A percentile compares a stretch with the other conserved stretches of the same genome.
Conservation (phyloP, 2,113 vertebrate species). For the Albula goreensis region DNA sequence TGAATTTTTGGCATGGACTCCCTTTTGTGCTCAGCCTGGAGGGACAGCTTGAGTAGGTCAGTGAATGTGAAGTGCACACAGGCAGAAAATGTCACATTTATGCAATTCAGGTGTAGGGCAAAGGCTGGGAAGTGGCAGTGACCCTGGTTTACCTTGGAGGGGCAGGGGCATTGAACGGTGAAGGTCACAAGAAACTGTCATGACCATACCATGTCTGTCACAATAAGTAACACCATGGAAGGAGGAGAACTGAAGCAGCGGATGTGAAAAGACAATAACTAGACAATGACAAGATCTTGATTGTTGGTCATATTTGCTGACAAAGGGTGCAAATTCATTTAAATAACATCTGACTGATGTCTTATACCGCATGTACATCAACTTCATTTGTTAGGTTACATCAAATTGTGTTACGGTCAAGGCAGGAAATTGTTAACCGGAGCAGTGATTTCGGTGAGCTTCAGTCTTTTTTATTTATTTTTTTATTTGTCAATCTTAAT, state of each 20-base stretch:
- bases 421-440: neutral
- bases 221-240: neutral
- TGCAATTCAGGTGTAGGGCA: constrained; percentile 31
- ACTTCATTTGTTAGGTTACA: neutral
- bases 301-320: neutral
- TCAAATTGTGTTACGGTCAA: neutral
- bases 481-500: neutral
- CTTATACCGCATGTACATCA: neutral
- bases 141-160: constrained; percentile 10
- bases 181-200: constrained; percentile 5
- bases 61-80: constrained; percentile 15
- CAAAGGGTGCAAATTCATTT: neutral
- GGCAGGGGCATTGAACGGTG: neutral
- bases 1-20: constrained; percentile 4
- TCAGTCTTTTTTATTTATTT: neutral
- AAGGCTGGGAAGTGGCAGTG: constrained; percentile 11
- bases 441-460: neutral
- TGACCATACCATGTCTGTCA: neutral
- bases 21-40: neutral
- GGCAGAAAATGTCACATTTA: constrained; percentile 42
- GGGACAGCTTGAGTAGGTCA: constrained; percentile 21
- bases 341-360: neutral
- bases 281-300: neutral
- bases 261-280: neutral
- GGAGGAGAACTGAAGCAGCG: neutral